A percentile compares a stretch with the other conserved stretches of the same genome.
These are phyloP conservation scores for Baronia brevicornis DNA, from an alignment of 2,888 invertebrate species.

Conservation along the genomic window DNA sequence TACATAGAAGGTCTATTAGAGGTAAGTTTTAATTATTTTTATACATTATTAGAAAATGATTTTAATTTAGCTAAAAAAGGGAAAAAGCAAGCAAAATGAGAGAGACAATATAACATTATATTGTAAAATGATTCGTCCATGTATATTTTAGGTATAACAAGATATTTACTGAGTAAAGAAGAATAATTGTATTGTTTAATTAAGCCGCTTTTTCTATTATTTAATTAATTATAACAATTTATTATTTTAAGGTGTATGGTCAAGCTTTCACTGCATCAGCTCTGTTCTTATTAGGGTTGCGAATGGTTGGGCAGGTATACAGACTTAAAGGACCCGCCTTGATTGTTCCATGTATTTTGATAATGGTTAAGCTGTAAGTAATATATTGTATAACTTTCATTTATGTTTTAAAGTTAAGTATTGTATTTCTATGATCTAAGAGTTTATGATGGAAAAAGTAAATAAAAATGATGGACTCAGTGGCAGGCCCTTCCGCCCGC, in stretches of 20 bases:
- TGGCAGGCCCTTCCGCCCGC: no score
- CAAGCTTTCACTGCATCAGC: conserved; percentile 94
- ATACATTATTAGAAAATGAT: conserved; percentile 1
- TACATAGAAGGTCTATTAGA: conserved; percentile 84
- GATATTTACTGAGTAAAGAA: no score
- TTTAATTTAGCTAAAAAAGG: conserved; percentile 2
- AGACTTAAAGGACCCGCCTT: conserved; percentile 85
- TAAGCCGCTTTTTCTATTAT: conserved; percentile 5
- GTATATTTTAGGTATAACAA: no score
- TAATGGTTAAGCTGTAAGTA: conserved; percentile 90
- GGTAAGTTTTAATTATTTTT: conserved; percentile 57
- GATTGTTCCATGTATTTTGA: conserved; percentile 89
- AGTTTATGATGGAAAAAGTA: no score
- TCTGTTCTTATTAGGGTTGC: conserved; percentile 90
- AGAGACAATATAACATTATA: no score
- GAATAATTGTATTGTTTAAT: no score
- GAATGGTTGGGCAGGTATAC: conserved; percentile 94
- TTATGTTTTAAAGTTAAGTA: background rate
- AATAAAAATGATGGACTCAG: no score
- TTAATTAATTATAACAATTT: conserved; percentile 8
- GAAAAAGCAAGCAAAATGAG: no score
- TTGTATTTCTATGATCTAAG: no score
- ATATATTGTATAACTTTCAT: background rate
- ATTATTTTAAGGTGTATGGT: conserved; percentile 78
- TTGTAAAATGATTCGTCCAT: no score